These are phyloP conservation scores for Seira musarum DNA, from an alignment of 2,888 invertebrate species.

Conservation along the genomic window DNA sequence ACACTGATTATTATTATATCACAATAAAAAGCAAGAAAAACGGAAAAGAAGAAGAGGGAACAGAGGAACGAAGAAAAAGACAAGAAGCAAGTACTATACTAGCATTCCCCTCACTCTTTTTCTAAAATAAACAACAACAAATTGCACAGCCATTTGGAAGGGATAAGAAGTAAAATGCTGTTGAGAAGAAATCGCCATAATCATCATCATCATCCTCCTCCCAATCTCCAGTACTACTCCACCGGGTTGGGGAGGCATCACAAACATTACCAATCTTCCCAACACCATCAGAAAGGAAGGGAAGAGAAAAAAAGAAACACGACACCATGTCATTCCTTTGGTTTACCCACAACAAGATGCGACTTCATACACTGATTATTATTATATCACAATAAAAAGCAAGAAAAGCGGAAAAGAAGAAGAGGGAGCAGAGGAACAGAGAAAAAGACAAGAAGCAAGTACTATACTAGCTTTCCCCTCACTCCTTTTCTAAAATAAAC, in stretches of 20 bases:
- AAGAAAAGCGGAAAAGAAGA: constrained; percentile 8
- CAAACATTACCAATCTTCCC: background rate
- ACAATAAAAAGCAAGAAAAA: constrained; percentile 35
- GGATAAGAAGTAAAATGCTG: background rate
- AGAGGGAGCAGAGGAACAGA: constrained; percentile 15
- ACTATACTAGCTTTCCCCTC: background rate
- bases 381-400: constrained; percentile 32
- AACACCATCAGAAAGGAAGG: constrained; percentile 9
- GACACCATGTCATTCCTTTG: constrained; percentile 49
- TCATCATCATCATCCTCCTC: constrained; percentile 18
- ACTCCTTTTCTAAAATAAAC: too few relatives aligned
- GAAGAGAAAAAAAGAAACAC: constrained; percentile 20
- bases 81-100: background rate
- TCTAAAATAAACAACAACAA: constrained; percentile 7
- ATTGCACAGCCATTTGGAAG: constrained; percentile 12
- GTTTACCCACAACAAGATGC: constrained; percentile 38
- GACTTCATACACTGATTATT: constrained; percentile 42
- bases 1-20: constrained; percentile 42
- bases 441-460: constrained; percentile 5
- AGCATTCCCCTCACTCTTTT: too few relatives aligned
- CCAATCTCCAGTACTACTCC: background rate
- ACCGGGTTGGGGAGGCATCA: background rate
- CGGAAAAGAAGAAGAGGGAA: background rate
- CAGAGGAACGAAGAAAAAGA: background rate
- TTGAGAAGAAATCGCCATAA: constrained; percentile 15